Conservation (phyloP, 2,113 vertebrate genomes). For the Cyprinodon brontotheroides region DNA sequence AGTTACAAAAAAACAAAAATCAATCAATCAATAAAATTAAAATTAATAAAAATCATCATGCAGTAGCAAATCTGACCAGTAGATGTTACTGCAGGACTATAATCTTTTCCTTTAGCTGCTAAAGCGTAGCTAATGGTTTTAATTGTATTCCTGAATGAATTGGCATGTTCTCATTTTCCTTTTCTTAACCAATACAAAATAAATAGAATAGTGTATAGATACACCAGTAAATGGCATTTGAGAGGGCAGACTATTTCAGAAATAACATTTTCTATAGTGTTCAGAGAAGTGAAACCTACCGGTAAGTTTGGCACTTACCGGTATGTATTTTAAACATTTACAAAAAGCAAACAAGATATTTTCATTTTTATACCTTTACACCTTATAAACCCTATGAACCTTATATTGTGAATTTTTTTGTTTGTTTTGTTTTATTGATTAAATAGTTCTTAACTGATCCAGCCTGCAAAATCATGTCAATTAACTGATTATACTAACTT, state of each 20-base stretch:
- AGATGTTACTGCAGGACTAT: conserved; percentile 51
- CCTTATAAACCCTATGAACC: too few species aligned
- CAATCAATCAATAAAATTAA: too few species aligned
- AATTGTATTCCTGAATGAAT: neutral
- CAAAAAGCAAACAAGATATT: neutral
- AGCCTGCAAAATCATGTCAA: too few species aligned
- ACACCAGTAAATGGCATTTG: neutral
- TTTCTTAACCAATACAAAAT: neutral
- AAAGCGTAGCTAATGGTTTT: too few species aligned
- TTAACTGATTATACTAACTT: too few species aligned
- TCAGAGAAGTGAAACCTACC: neutral
- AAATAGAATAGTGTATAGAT: neutral
- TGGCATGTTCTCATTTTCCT: neutral
- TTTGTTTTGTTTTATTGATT: too few species aligned
- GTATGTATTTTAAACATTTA: neutral
- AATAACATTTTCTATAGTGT: neutral
- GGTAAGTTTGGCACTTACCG: neutral
- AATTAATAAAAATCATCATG: neutral
- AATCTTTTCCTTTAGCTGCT: neutral
- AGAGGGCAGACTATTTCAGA: neutral
- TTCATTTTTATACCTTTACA: too few species aligned
- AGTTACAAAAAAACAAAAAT: neutral
- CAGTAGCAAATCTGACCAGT: conserved; percentile 18
- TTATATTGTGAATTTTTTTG: too few species aligned
- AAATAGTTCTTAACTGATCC: too few species aligned